Base-by-base conservation (phyloP, 2,888 invertebrate species). In the Pachydiplax longipennis region DNA sequence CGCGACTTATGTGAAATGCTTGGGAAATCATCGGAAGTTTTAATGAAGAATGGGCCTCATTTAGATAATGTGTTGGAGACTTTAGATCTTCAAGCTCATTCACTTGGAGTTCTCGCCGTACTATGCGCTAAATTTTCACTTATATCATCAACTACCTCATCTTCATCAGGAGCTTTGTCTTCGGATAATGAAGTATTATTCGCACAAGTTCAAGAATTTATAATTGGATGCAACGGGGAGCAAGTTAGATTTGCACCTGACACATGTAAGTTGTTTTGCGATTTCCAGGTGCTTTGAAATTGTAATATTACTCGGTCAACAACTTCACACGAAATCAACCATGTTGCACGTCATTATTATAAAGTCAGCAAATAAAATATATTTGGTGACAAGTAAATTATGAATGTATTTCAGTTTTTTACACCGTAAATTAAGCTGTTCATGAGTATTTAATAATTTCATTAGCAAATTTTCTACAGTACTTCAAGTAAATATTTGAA, bases 41-140 rank as follows among this genome's bases (percentile, higher is more conserved):
- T 99, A 91, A 95, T 96, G 92, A 97, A 98, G 93, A 98, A 98
- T 94, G 96, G 96, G 92, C 96, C 96, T 92, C 98, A 98, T 93
- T 95, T 99, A 92, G 98, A 97, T 93, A 98, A 97, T 94, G 98
- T 98, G 58, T 94, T 99, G 92, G 98, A 98, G 94, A 98, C 98
- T 0, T 95, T 99, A 91, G 98, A 98, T 93, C 95, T 98, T 91
- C 98, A 98, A 93, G 97, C 98, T 93, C 98, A 99, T 94, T 98
- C 98, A 13, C 94, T 99, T 91, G 99, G 98, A 90, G 97, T 98
- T 90, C 94, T 99, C 91, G 97, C 97, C 91, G 97, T 99, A 53
- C 94, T 99, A 92, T 96, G 96, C 93, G 97, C 97, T 3, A 97
- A 97, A 94, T 96, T 97, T 93, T 96, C 96, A 90, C 94, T 96